Evolutionary conservation across 2,797 vertebrate species (phyloP).

Genomic region (Serranus cabrilla): DNA sequence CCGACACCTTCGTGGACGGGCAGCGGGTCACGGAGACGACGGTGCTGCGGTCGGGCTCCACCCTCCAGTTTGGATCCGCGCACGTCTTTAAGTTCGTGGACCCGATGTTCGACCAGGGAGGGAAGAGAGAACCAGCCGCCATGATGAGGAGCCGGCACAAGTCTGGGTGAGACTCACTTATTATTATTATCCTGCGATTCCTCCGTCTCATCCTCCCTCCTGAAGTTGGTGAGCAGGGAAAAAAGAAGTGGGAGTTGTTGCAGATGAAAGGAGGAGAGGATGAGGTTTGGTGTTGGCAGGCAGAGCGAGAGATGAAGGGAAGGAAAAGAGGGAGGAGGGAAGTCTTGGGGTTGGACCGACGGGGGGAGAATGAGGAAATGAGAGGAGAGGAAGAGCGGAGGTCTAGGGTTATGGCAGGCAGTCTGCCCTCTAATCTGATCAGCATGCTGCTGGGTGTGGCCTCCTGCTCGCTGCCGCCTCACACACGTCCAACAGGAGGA

Average conservation of each 20-base stretch:
- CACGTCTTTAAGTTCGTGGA: constrained; percentile 99
- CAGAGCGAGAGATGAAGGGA: constrained; percentile 50
- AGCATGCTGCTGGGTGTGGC: constrained; percentile 81
- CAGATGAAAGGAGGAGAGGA: constrained; percentile 49
- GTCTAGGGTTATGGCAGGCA: constrained; percentile 75
- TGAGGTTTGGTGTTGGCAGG: constrained; percentile 65
- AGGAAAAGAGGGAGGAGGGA: constrained; percentile 42
- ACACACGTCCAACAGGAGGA: constrained; percentile 43
- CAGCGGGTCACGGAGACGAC: constrained; percentile 94
- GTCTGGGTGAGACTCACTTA: constrained; percentile 79
- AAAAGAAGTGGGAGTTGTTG: constrained; percentile 31
- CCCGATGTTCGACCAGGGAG: constrained; percentile 93
- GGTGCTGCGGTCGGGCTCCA: constrained; percentile 94
- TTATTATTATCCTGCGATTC: neutral
- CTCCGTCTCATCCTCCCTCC: neutral
- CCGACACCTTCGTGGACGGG: constrained; percentile 95
- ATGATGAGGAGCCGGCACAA: constrained; percentile 89
- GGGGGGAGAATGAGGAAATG: constrained; percentile 50
- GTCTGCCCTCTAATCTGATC: constrained; percentile 85
- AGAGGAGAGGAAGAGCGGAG: constrained; percentile 63
- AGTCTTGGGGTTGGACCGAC: constrained; percentile 29
- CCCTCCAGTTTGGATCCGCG: constrained; percentile 93
- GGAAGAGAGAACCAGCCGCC: constrained; percentile 89
- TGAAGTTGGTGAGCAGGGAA: neutral
- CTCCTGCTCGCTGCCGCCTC: constrained; percentile 54